Evolutionary conservation across 2,113 vertebrate species (phyloP), one percentile per base, ranked within the genome.

Genomic region (Myiopsitta monachus): DNA sequence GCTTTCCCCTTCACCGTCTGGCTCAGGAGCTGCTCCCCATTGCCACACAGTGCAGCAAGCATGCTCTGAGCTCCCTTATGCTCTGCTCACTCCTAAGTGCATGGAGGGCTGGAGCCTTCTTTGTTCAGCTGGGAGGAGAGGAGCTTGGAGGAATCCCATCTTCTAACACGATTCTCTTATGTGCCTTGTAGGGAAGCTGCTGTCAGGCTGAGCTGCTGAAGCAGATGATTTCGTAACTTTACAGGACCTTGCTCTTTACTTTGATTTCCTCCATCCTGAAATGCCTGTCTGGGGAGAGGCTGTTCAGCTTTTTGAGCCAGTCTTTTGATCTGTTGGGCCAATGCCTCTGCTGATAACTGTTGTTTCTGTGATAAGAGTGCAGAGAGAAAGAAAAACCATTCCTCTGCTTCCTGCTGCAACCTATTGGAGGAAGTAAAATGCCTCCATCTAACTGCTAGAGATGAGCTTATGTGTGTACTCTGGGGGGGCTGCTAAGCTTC

Each of bases 21-120:
- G n/a, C 21, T 55, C 47, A 10, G 43, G 44, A 54, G 70, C 44
- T 86, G 59, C 63, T 92, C 33, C 57, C 39, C 2, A 1, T 1
- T n/a, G 62, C 47, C 17, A 1, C 1, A 14, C 0, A 24, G 39
- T 8, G 52, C 59, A 4, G 17, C 7, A 6, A 18, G 21, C 0
- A 8, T n/a, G 55, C 43, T 77, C 68, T 6, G 24, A 38, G 54
- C 55, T 73, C 31, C 36, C 44, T 7, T 2, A 44, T 3, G 1
- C 83, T 14, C 14, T 5, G n/a, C 54, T 44, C 36, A 85, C 63
- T 36, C n/a, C 15, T 1, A 4, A 55, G 26, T 3, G 43, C 15
- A 3, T 1, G 1, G 23, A 24, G 51, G 8, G 14, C 38, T 11
- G 69, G 14, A 13, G 7, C 49, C n/a, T 14, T 7, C 61, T 18